Evolutionary conservation across 2,888 invertebrate genomes (phyloP).

Genomic region (Drosophila yooni): DNA sequence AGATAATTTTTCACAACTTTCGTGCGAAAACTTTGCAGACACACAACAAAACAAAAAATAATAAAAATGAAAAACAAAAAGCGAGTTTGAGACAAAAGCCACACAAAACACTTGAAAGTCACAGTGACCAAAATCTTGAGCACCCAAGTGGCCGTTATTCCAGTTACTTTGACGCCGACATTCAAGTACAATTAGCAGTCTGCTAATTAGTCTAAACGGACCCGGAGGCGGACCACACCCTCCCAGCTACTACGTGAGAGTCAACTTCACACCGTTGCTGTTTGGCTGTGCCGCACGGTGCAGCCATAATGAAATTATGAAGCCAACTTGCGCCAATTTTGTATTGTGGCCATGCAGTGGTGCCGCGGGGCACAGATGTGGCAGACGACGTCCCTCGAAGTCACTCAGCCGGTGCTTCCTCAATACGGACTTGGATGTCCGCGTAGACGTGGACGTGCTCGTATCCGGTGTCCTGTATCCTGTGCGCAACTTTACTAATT

Average conservation of each 20-base stretch:
- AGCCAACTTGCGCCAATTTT: conserved; percentile 77
- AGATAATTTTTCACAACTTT: conserved; percentile 52
- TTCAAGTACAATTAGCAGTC: conserved; percentile 76
- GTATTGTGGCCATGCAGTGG: conserved; percentile 51
- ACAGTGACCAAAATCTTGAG: conserved; percentile 8
- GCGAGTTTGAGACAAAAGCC: conserved; percentile 2
- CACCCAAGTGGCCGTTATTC: conserved; percentile 10
- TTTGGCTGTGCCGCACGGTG: conserved; percentile 49
- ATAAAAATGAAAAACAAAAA: neutral
- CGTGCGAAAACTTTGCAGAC: conserved; percentile 62
- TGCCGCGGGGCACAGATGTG: conserved; percentile 20
- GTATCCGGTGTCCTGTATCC: conserved; percentile 21
- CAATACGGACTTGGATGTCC: conserved; percentile 4
- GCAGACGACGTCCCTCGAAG: conserved; percentile 23
- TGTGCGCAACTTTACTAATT: conserved; percentile 69
- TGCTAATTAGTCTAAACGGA: conserved; percentile 76
- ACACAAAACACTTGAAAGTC: conserved; percentile 24
- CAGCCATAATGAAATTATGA: conserved; percentile 76
- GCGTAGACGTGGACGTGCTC: conserved; percentile 9
- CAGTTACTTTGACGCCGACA: conserved; percentile 52
- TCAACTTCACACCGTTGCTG: conserved; percentile 17
- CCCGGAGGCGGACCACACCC: conserved; percentile 44
- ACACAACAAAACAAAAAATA: conserved; percentile 15
- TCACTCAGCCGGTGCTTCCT: conserved; percentile 31
- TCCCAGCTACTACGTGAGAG: conserved; percentile 21